Conservation (phyloP, 2,797 vertebrate genomes). For the Cuniculus paca region DNA sequence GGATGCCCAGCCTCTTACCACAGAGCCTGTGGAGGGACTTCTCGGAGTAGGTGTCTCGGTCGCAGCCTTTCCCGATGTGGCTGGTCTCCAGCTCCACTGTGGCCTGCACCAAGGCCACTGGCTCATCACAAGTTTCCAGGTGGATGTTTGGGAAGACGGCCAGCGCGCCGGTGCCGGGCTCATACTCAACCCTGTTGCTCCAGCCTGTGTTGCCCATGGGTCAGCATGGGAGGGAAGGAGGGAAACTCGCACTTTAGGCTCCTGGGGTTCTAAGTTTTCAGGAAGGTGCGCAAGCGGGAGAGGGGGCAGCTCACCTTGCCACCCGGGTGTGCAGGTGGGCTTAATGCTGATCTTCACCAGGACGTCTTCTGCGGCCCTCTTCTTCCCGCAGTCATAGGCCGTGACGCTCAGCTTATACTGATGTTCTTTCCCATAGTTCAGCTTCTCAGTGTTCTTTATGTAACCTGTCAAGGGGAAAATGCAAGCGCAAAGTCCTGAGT, state of each 20-base stretch:
- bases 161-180: constrained; percentile 96
- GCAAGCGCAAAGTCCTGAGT: too few species aligned
- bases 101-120: constrained; percentile 94
- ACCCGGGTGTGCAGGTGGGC: constrained; percentile 97
- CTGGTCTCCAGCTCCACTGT: constrained; percentile 96
- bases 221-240: fast-evolving
- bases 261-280: fast-evolving
- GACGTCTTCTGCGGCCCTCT: constrained; percentile 95
- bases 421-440: constrained; percentile 95
- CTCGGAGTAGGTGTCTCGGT: constrained; percentile 98
- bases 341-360: constrained; percentile 97
- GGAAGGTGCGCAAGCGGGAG: neutral
- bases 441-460: constrained; percentile 97
- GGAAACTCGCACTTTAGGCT: neutral
- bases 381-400: constrained; percentile 98
- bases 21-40: constrained; percentile 98
- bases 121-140: constrained; percentile 96
- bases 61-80: constrained; percentile 98
- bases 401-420: constrained; percentile 98
- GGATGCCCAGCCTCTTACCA: constrained; percentile 87
- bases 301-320: constrained; percentile 93
- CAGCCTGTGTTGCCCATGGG: constrained; percentile 89
- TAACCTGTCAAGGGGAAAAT: constrained; percentile 90
- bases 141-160: constrained; percentile 96
- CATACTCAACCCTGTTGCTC: constrained; percentile 97